Base-by-base conservation (phyloP, 2,113 vertebrate genomes). In the Halichoerus grypus region DNA sequence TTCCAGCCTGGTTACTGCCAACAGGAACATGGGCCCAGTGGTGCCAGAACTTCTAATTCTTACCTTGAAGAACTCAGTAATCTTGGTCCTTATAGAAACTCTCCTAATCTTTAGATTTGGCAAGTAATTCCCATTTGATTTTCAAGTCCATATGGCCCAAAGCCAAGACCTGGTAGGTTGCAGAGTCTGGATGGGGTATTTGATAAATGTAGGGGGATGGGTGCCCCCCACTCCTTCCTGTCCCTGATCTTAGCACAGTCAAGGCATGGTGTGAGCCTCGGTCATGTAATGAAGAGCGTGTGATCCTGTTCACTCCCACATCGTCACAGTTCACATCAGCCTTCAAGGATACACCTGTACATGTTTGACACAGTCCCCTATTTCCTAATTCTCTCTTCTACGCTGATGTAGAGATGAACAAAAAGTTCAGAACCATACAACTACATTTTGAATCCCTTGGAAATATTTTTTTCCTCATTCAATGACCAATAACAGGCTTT, bases 221-320 rank as follows among this genome's bases (percentile, higher is more conserved):
- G n/a, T 3, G 2, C 7, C 28, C 36, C 26, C 11, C 5, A 14
- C 14, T 28, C 11, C 12, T 42, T 72, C 67, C 26, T 8, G 7
- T 31, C 14, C 31, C 67, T 46, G 49, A 4, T 26, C 15, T 15
- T 13, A 33, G 8, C 46, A 10, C 14, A 7, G 33, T 7, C 4
- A 0, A 84, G 67, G 46, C 0, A 0, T 0, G 0, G 21, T 6
- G 12, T 5, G n/a, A 53, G 2, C 46, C 22, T 14, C 24, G 8
- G 31, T 22, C 15, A 13, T 1, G 1, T 22, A 28, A 0, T 7
- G 31, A 65, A 53, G 16, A 15, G 49, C 14, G 7, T 6, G n/a
- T 0, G 5, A 7, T 3, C 6, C 55, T 8, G 1, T 31, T 14
- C 71, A 18, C 21, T 46, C 63, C 53, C 18, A 16, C 7, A 9